Evolutionary conservation across 2,797 vertebrate species (phyloP), one percentile per base, ranked within the genome.

Genomic region (Columba guinea): DNA sequence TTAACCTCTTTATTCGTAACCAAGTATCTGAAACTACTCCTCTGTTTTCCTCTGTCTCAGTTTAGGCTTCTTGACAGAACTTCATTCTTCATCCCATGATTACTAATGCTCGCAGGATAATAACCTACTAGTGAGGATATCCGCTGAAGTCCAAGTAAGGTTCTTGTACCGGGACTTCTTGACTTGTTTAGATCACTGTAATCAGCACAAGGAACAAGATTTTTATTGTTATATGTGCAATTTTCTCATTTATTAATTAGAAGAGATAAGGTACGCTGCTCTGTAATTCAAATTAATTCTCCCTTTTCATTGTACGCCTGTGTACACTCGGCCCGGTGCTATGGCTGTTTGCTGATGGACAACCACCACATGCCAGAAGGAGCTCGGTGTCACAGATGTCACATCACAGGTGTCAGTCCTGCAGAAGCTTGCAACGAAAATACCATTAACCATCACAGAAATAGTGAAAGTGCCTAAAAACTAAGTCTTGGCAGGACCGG

Each of bases 351-450:
- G 67, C 74, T 63, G 26, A n/a, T 2, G 23, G 65, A 56, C 35
- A 68, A 16, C 34, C 27, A 46, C 10, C n/a, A 12, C 1, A 5
- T 2, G n/a, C 44, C 89, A 67, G 56, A 34, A 35, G 60, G 23
- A 19, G 9, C 68, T 28, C n/a, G 5, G 11, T 56, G 73, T 63
- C 74, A 64, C 51, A 46, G 27, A 60, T 7, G 23, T 34, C 63
- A 28, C 58, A 23, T 23, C 60, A 28, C 0, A 0, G 49, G 8
- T 1, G 0, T 14, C 79, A 3, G 3, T 49, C 56, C 79, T 52
- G 85, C 39, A 39, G 20, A 59, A n/a, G 19, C 27, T 52, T 11
- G 39, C n/a, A 32, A 11, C 4, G 11, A 69, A 7, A 84, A 51
- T 9, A 3, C 8, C 7, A 2, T 8, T 18, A 49, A 39, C 13